Evolutionary conservation across 35 echinoderm and acorn worm species (phyloP), one percentile per base, ranked within the genome.

Genomic region (Apostichopus japonicus): DNA sequence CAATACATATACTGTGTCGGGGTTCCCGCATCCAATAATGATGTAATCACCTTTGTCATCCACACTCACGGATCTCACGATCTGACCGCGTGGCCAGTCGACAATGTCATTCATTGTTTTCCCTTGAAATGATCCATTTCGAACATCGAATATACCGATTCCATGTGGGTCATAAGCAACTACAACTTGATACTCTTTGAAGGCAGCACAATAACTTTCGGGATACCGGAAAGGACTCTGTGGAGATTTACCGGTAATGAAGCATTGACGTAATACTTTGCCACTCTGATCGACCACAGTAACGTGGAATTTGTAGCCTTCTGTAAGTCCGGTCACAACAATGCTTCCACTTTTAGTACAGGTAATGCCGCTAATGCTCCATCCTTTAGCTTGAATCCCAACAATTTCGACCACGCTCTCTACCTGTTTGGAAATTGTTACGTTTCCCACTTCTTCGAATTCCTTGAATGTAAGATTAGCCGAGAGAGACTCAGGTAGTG

Each of bases 161-260:
- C 55, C 11, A 55, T 53, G 10, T 55, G 79, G 79, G 14, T 56
- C 51, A 54, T 52, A 52, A 17, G 54, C 79, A 6, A 56, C 8
- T 5, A 19, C 79, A 83, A 83, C 55, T 83, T 83, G 21, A 21
- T 10, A 55, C 24, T 53, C 5, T 15, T 54, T 33, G 51, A 83
- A 83, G 9, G 79, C 5, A 83, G 51, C 51, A 54, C 79, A 83
- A 52, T 17, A 83, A 83, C 79, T 75, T 75, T 75, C 71, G n/a
- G 71, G 79, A 53, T 6, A 54, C 14, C 9, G 1, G 4, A 56
- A 83, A 17, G 79, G 51, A 53, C 79, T 0, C 21, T 9, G 6
- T 23, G 9, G 23, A 44, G 2, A 44, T 0, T 0, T 24, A 21
- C 79, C 9, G 6, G 10, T 13, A 14, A 83, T 17, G 4, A 15